Evolutionary conservation across 2,797 vertebrate species (phyloP), one percentile per base, ranked within the genome.

Genomic region (Momotus momota): DNA sequence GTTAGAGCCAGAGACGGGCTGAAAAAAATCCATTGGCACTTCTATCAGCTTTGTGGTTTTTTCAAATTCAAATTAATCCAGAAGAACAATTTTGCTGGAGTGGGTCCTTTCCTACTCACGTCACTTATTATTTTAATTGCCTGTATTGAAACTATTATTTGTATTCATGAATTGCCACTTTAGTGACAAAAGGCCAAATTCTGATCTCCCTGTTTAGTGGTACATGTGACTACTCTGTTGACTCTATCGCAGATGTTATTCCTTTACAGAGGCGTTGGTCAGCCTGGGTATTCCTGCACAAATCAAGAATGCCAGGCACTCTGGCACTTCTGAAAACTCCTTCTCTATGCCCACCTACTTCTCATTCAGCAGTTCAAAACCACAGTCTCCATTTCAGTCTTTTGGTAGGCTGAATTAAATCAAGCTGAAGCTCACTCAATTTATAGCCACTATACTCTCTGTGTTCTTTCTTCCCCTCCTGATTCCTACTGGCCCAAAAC

Each of bases 61-160:
- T 79, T 62, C 58, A 88, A 90, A 90, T 83, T 81, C 66, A 86
- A 81, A 81, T 90, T 38, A 88, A 90, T 80, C 35, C 78, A 70
- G 27, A 92, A 70, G 48, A 91, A 77, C 20, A 66, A 62, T 66
- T 90, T 79, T 81, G 55, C 21, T 77, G 64, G 60, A 85, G 29
- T 52, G 17, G 7, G 10, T 82, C 61, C 38, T 77, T 84, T 88
- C n/a, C 33, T 85, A 43, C 33, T 66, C 33, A 86, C 43, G 66
- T 79, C 23, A 57, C 49, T 80, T 33, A 65, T 46, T 78, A 70
- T 85, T 92, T 92, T 77, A 87, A 67, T 87, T 88, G 69, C 18
- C 10, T 57, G 11, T 52, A 80, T 29, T 74, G 49, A 81, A 95
- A 77, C 18, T 52, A 82, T 58, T 73, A 54, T 49, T 94, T 74